Conservation (phyloP, 2,888 invertebrate genomes). For the Agonum fuliginosum region DNA sequence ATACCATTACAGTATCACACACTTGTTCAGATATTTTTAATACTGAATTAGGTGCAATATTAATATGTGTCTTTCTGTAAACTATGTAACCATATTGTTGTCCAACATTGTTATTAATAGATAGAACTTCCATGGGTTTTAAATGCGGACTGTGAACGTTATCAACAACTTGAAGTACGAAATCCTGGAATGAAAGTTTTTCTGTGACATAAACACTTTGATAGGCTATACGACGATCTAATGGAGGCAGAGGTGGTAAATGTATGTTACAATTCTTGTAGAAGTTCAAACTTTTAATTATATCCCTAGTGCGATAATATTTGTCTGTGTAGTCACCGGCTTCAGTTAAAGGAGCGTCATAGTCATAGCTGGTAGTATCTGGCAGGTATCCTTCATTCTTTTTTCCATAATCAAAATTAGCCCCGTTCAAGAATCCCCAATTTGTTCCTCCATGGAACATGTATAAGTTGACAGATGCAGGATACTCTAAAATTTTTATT, state of each 20-base stretch:
- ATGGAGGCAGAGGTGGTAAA: slow-evolving; percentile 68
- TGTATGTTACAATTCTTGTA: slow-evolving; percentile 66
- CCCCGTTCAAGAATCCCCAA: slow-evolving; percentile 78
- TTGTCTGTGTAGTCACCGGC: slow-evolving; percentile 92
- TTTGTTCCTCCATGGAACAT: slow-evolving; percentile 95
- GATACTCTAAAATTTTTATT: slow-evolving; percentile 67
- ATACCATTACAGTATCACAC: slow-evolving; percentile 74
- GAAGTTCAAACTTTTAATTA: slow-evolving; percentile 69
- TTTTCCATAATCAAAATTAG: slow-evolving; percentile 62
- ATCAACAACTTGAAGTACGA: slow-evolving; percentile 51
- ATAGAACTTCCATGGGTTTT: slow-evolving; percentile 69
- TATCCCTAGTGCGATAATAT: slow-evolving; percentile 82
- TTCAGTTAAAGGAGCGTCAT: slow-evolving; percentile 92
- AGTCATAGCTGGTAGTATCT: slow-evolving; percentile 73
- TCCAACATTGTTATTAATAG: too few species aligned
- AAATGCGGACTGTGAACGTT: slow-evolving; percentile 60
- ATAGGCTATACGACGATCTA: slow-evolving; percentile 68
- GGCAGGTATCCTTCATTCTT: slow-evolving; percentile 64
- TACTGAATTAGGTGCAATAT: slow-evolving; percentile 65
- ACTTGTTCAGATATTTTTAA: slow-evolving; percentile 70
- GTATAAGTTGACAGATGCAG: slow-evolving; percentile 85
- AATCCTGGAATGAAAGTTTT: slow-evolving; percentile 63
- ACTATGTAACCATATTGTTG: slow-evolving; percentile 77
- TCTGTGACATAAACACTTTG: slow-evolving; percentile 64
- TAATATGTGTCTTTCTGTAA: slow-evolving; percentile 71